Evolutionary conservation across 1,140 invertebrate species (phyloP), one percentile per base, ranked within the genome.

Genomic region (Drosophila teissieri): DNA sequence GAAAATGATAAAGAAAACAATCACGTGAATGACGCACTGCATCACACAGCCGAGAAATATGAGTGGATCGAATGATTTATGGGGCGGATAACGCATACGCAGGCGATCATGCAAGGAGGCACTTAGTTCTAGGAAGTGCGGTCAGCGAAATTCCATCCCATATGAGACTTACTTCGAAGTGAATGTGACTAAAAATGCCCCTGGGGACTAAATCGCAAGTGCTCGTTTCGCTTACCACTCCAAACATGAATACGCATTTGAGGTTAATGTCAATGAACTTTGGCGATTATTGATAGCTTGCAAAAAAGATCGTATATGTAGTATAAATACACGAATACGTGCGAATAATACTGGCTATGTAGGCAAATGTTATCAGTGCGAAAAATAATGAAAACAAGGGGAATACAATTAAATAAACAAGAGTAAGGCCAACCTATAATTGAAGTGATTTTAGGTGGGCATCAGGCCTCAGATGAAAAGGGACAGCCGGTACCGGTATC

Each of bases 1-100:
- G 17, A 81, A 73, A 73, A 61, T 65, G 39, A 73, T 79, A 68
- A 65, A 49, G 73, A 39, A 48, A 68, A 80, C 31, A 74, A 74
- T 85, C 80, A 84, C 81, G 80, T 84, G 81, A 64, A 73, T 80
- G 81, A 80, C 81, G 81, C 80, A 85, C 70, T 64, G 48, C 40
- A 31, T 27, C 53, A 4, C 24, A 24, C 24, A 19, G 11, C 68
- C 36, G 27, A 72, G 68, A 70, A 72, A 72, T 72, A 72, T 69
- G 68, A 72, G 51, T 72, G n/a, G 68, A 72, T 70, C 52, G 68
- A 70, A 70, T 72, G 68, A 72, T 70, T 70, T 72, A 67, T 67
- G 15, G 2, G 4, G 7, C 14, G 17, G 24, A 60, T 58, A 22
- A 58, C 60, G 36, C 40, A 62, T 58, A 24, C 14, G 10, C 39